A percentile compares a stretch with the other conserved stretches of the same genome.
These are phyloP conservation scores for Saccostrea cuccullata DNA, from an alignment of 1,140 invertebrate genomes.

Conservation along the genomic window DNA sequence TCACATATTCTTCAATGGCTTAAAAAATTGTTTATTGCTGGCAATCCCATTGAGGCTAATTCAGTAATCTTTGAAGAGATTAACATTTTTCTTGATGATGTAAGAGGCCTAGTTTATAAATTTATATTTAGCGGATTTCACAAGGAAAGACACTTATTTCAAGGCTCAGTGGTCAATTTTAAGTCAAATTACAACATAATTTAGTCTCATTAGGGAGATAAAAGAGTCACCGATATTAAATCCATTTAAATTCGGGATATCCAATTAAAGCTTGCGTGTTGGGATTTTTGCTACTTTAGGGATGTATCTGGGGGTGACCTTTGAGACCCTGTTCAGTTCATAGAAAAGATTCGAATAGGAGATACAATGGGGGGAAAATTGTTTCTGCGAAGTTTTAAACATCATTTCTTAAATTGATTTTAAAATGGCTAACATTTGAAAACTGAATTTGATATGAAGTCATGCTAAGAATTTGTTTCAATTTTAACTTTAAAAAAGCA, in stretches of 20 bases:
- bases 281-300: conserved; percentile 13
- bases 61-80: conserved; percentile 2
- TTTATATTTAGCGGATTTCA: conserved; percentile 23
- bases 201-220: conserved; percentile 11
- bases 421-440: background rate
- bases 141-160: conserved; percentile 10
- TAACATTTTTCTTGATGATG: conserved; percentile 28
- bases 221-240: conserved; percentile 9
- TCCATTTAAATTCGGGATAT: conserved; percentile 13
- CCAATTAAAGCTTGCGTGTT: conserved; percentile 28
- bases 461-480: background rate
- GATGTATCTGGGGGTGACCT: background rate
- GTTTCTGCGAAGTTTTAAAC: background rate
- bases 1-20: background rate
- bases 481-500: background rate
- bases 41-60: conserved; percentile 1
- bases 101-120: background rate
- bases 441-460: background rate
- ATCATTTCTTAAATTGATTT: conserved; percentile 4
- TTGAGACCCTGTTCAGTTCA: background rate
- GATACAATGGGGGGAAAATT: background rate
- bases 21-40: background rate
- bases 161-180: conserved; percentile 17
- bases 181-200: conserved; percentile 36
- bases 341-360: background rate